Conservation (phyloP, 2,888 invertebrate genomes). For the Pristionchus fissidentatus region DNA sequence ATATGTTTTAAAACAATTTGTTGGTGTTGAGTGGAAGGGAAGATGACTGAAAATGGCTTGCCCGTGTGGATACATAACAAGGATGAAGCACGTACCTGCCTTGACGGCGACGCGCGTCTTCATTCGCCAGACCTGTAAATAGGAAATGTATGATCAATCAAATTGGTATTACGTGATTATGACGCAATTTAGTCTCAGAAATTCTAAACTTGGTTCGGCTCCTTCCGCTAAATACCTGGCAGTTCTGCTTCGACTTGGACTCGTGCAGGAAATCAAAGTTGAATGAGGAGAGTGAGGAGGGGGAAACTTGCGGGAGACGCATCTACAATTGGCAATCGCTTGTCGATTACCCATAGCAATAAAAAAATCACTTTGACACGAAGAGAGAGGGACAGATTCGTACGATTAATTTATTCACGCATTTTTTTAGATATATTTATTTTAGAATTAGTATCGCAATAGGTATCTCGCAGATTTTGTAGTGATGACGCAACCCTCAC, state of each 20-base stretch:
- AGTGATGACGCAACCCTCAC: conserved; percentile 49
- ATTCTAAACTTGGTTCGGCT: too few relatives aligned
- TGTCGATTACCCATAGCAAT: neutral
- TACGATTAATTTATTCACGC: too few relatives aligned
- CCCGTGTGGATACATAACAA: too few relatives aligned
- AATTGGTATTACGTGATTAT: neutral
- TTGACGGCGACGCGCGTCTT: conserved; percentile 74
- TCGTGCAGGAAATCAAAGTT: conserved; percentile 71
- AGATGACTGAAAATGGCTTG: too few relatives aligned
- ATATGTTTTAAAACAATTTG: neutral
- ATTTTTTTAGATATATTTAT: too few relatives aligned
- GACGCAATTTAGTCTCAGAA: too few relatives aligned
- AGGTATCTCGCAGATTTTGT: neutral
- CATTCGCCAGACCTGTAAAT: conserved; percentile 75
- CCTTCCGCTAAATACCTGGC: too few relatives aligned
- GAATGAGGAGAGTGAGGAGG: conserved; percentile 32
- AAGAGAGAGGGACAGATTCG: too few relatives aligned
- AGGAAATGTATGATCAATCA: too few relatives aligned
- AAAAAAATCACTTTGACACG: neutral
- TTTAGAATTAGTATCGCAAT: neutral
- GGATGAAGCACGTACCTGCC: conserved; percentile 73
- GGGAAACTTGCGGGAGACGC: neutral
- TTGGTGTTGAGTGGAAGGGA: too few relatives aligned
- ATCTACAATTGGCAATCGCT: neutral
- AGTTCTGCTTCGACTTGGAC: conserved; percentile 71